phyloP scores from a whole-genome alignment of 2,113 vertebrate species.

The Chlorodrepanis virens region DNA sequence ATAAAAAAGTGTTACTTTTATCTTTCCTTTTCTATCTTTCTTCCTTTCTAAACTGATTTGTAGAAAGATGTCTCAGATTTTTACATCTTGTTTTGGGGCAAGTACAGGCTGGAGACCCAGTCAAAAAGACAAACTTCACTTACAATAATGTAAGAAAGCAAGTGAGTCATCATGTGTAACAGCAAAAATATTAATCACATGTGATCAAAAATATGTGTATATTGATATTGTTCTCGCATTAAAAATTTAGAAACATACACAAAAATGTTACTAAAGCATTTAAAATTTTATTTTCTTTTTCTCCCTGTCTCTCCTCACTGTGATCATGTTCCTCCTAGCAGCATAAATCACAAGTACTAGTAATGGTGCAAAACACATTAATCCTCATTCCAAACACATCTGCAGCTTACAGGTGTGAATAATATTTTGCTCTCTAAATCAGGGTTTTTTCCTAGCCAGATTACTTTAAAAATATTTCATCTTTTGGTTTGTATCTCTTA shows the following conservation, averaged over 20 bases:
- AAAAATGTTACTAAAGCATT: not conserved
- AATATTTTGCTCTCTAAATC: not conserved
- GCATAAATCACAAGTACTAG: not conserved
- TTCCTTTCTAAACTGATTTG: not conserved
- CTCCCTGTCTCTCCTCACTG: not conserved
- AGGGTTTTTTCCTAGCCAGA: not conserved
- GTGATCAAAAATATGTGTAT: not conserved
- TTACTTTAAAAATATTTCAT: not conserved
- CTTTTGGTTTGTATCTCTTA: not conserved
- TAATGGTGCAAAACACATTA: not conserved
- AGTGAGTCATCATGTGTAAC: not conserved
- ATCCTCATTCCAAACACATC: constrained; percentile 2
- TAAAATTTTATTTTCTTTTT: not conserved
- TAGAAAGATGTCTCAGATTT: not conserved
- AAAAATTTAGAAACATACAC: not conserved
- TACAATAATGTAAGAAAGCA: not conserved
- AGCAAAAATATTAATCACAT: not conserved
- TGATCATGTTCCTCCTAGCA: not conserved
- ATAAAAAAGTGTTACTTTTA: not conserved
- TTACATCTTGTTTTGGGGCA: not conserved
- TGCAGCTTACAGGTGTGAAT: constrained; percentile 17
- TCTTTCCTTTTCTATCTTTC: not conserved
- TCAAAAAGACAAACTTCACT: not conserved
- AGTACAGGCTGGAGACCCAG: not conserved
- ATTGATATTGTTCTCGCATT: not conserved